Base-by-base conservation (phyloP, 2,797 vertebrate species). In the Micromesistius poutassou region DNA sequence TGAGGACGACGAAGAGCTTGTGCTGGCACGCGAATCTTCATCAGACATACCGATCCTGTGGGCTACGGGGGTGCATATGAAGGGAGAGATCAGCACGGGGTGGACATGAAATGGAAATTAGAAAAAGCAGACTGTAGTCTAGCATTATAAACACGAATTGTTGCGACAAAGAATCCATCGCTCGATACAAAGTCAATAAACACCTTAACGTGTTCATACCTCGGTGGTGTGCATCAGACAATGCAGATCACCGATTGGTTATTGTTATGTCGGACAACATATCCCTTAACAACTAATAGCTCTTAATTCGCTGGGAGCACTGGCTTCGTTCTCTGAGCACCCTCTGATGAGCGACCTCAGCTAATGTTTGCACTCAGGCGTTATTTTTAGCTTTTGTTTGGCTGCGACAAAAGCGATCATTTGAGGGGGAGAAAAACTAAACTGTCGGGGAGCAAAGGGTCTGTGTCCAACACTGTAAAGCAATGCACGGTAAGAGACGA, bases 21-120 rank as follows among this genome's bases (percentile, higher is more conserved):
- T 96, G 94, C 97, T 98, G 95, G 97, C 96, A 95, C 96, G 96
- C 79, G 96, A 98, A 96, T 98, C 97, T 94, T 98, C 97, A 96
- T 98, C 97, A 94, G 96, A 98, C 97, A 98, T 98, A 95, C 93
- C 94, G 94, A 90, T 92, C 92, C 92, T 90, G 19, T 78, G 40
- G 46, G 22, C 62, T 5, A 73, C 30, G 38, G 14, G 14, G 38
- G 71, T 28, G n/a, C 4, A 31, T 36, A 62, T 36, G 55, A 25
- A 76, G 19, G 46, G 16, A 22, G 46, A 14, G 12, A 3, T 13
- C 12, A 4, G 40, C 12, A 42, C 0, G 42, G 14, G 19, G 46
- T 22, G 46, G 19, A 50, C 14, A 50, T 42, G 46, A 50, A 3
- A 50, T 42, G 46, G 46, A 50, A 4, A 19, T 14, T 22, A 19